A percentile compares a stretch with the other conserved stretches of the same genome.
Conservation (phyloP, 2,888 invertebrate species). For the Ormyrus nitidulus region DNA sequence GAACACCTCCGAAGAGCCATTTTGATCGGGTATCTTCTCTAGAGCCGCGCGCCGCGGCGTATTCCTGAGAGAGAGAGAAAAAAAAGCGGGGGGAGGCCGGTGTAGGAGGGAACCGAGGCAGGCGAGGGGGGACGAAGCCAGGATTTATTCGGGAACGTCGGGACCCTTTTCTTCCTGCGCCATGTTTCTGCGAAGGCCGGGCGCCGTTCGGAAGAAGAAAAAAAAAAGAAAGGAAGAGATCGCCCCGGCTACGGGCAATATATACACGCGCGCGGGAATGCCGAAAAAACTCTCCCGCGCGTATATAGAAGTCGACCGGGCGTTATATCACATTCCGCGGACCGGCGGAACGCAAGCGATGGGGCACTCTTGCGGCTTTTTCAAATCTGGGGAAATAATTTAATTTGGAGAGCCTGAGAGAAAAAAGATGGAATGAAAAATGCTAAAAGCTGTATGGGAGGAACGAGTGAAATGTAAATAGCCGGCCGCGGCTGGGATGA, state of each 20-base stretch:
- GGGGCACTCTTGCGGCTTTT: slow-evolving; percentile 18
- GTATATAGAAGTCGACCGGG: not conserved
- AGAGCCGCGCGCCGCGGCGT: slow-evolving; percentile 36
- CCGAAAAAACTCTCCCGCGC: slow-evolving; percentile 31
- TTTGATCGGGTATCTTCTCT: slow-evolving; percentile 43
- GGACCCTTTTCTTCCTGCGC: slow-evolving; percentile 49
- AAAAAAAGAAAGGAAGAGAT: slow-evolving; percentile 20
- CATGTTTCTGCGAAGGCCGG: slow-evolving; percentile 46
- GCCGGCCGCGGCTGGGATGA: no score
- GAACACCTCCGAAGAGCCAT: slow-evolving; percentile 48
- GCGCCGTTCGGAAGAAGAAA: not conserved
- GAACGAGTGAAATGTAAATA: not conserved
- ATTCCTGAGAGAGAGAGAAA: slow-evolving; percentile 24
- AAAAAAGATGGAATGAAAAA: slow-evolving; percentile 39
- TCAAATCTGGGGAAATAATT: slow-evolving; percentile 54
- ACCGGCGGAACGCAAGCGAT: not conserved
- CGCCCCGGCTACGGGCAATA: not conserved
- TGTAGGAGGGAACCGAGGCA: slow-evolving; percentile 46
- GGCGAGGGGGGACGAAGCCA: slow-evolving; percentile 30
- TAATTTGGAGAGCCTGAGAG: slow-evolving; percentile 30
- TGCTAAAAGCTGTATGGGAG: slow-evolving; percentile 32
- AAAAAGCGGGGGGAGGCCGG: slow-evolving; percentile 34
- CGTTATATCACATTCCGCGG: slow-evolving; percentile 53
- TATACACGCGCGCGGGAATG: slow-evolving; percentile 17
- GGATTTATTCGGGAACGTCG: slow-evolving; percentile 56